phyloP scores from a whole-genome alignment of 2,797 vertebrate genomes.

The Silurus lanzhouensis region DNA sequence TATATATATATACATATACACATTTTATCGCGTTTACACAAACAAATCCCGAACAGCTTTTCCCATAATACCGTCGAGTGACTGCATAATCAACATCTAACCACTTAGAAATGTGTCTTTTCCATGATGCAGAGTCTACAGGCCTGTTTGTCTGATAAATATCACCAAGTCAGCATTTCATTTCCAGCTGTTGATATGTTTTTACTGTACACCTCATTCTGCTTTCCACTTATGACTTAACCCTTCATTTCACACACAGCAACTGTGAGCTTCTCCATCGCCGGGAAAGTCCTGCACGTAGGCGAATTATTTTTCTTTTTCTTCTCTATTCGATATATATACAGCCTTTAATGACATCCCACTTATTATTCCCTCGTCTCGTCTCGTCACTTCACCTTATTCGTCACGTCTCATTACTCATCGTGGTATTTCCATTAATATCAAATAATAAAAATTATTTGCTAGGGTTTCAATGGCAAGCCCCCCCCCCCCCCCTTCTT shows the following conservation, averaged over 20 bases:
- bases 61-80: too few species aligned
- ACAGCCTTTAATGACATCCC: conserved; percentile 41
- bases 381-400: conserved; percentile 29
- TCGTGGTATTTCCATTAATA: conserved; percentile 32
- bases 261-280: conserved; percentile 24
- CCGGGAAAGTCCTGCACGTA: conserved; percentile 55
- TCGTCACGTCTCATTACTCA: conserved; percentile 35
- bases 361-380: conserved; percentile 39
- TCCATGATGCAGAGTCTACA: neutral
- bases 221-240: conserved; percentile 62
- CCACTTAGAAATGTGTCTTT: neutral
- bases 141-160: conserved; percentile 25
- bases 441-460: conserved; percentile 17
- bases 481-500: too few species aligned
- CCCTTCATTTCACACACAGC: conserved; percentile 32
- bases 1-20: neutral
- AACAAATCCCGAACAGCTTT: too few species aligned
- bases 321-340: neutral
- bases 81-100: too few species aligned
- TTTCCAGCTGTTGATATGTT: conserved; percentile 41
- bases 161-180: conserved; percentile 43
- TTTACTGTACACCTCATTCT: conserved; percentile 60
- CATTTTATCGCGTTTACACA: too few species aligned
- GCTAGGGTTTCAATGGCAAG: neutral
- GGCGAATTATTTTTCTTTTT: conserved; percentile 21